phyloP scores from a whole-genome alignment of 2,113 vertebrate genomes.

The Microtus montanus region DNA sequence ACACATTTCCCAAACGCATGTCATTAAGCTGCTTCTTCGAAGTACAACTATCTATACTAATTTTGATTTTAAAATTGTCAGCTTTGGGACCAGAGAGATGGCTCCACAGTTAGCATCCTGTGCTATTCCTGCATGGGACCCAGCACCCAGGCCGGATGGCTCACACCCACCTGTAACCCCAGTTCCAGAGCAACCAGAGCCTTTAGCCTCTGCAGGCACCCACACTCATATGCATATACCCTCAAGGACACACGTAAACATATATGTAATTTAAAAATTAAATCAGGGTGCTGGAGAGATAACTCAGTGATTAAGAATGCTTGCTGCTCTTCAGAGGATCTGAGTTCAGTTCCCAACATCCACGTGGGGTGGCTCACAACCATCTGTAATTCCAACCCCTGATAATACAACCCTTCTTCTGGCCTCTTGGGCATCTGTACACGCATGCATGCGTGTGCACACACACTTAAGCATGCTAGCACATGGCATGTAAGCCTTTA shows the following conservation, averaged over 20 bases:
- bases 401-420: background rate
- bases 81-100: background rate
- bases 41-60: background rate
- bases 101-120: background rate
- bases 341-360: background rate
- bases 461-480: background rate
- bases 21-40: constrained; percentile 9
- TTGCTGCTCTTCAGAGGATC: background rate
- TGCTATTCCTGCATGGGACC: background rate
- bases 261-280: background rate
- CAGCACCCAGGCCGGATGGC: background rate
- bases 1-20: background rate
- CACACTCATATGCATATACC: background rate
- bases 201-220: background rate
- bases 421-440: background rate
- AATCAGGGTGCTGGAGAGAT: background rate
- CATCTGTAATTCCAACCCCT: background rate
- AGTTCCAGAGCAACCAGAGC: background rate
- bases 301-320: background rate
- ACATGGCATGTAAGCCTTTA: background rate
- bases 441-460: background rate
- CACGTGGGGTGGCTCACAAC: background rate
- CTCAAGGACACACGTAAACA: background rate
- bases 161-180: background rate
- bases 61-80: constrained; percentile 22